Evolutionary conservation across 2,888 invertebrate species (phyloP).

Genomic region (Frankliniella intonsa): DNA sequence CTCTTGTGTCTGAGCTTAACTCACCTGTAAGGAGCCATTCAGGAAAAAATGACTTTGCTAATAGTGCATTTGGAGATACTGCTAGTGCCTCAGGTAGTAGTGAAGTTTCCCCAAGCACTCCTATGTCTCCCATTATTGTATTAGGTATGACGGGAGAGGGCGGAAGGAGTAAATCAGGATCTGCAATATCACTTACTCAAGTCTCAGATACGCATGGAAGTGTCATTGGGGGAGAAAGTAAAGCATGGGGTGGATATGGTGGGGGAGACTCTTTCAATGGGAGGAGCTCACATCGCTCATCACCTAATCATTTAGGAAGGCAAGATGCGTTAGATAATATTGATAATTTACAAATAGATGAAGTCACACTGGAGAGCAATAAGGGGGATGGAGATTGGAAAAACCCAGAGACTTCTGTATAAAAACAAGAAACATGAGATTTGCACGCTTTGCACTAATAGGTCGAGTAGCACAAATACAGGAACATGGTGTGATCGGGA

Average conservation of each 20-base stretch:
- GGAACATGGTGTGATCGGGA: too few relatives aligned
- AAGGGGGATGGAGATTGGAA: background rate
- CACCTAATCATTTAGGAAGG: background rate
- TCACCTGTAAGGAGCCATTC: constrained; percentile 32
- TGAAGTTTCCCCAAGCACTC: constrained; percentile 13
- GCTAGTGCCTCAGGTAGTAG: background rate
- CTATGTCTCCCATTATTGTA: background rate
- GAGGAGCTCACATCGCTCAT: background rate
- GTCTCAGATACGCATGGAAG: background rate
- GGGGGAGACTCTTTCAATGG: background rate
- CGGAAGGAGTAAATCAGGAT: background rate
- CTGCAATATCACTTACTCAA: background rate
- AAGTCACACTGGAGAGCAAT: background rate
- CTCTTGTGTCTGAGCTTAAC: constrained; percentile 50
- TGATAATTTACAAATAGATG: background rate
- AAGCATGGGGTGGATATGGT: background rate
- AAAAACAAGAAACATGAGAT: background rate
- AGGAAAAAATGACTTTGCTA: constrained; percentile 2
- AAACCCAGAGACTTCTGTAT: constrained; percentile 1
- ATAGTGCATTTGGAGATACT: constrained; percentile 14
- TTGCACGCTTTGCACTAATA: background rate
- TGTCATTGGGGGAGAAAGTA: background rate
- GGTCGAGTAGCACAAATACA: too few relatives aligned
- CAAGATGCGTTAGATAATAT: constrained; percentile 3
- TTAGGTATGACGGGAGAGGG: background rate